A percentile compares a stretch with the other conserved stretches of the same genome.
These are phyloP conservation scores for Dinocampus coccinellae DNA, from an alignment of 2,888 invertebrate genomes.

Conservation along the genomic window DNA sequence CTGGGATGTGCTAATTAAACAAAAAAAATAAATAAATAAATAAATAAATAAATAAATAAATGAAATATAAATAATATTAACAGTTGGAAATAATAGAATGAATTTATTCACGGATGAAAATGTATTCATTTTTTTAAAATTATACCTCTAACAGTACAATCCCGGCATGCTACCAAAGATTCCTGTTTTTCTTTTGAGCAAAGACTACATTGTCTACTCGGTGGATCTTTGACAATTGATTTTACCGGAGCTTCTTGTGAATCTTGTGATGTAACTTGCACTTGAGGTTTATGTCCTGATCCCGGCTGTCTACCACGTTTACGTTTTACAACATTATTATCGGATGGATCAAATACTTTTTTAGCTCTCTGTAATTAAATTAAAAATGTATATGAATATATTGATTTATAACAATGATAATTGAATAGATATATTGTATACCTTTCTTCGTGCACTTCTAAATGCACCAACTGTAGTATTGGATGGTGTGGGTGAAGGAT, in stretches of 20 bases:
- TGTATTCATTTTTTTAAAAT: not conserved
- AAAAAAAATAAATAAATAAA: conserved; percentile 4
- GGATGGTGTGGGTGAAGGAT: conserved; percentile 65
- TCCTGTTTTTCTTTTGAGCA: conserved; percentile 70
- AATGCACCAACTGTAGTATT: conserved; percentile 61
- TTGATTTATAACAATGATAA: not conserved
- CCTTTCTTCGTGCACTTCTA: conserved; percentile 66
- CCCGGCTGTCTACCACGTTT: conserved; percentile 79
- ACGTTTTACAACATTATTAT: conserved; percentile 81
- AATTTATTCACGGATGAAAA: not conserved
- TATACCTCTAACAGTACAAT: conserved; percentile 79
- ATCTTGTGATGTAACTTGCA: conserved; percentile 57
- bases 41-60: conserved; percentile 20
- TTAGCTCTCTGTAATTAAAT: conserved; percentile 76
- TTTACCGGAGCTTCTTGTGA: conserved; percentile 55
- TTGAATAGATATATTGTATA: conserved; percentile 35
- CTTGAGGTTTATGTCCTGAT: conserved; percentile 74
- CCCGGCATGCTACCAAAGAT: conserved; percentile 77
- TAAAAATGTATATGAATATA: not conserved
- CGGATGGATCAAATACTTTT: conserved; percentile 89
- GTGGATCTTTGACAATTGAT: conserved; percentile 56
- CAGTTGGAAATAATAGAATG: too few relatives aligned
- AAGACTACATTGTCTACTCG: conserved; percentile 62
- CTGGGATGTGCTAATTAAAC: conserved; percentile 75
- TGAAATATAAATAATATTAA: not conserved